Evolutionary conservation across 1,140 invertebrate species (phyloP).

Genomic region (Trissolcus basalis): DNA sequence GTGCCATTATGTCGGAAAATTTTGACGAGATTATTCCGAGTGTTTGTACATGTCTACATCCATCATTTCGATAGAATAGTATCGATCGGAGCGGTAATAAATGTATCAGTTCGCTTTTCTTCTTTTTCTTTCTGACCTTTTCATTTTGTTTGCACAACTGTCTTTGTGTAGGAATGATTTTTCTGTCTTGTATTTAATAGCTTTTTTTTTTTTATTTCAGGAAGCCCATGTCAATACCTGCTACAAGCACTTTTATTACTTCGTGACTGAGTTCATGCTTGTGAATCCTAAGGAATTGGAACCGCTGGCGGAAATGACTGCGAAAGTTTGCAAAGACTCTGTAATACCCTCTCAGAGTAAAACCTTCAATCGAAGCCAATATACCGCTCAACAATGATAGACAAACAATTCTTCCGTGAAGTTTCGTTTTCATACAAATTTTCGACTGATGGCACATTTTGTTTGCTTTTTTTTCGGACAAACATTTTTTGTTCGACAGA

Average conservation of each 20-base stretch:
- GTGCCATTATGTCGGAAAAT: conserved; percentile 89
- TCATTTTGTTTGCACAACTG: conserved; percentile 12
- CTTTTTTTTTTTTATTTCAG: conserved; percentile 72
- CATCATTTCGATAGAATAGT: conserved; percentile 96
- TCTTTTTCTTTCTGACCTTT: conserved; percentile 16
- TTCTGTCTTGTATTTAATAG: conserved; percentile 16
- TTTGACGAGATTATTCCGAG: conserved; percentile 91
- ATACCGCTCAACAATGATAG: too few relatives aligned
- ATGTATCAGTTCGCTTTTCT: conserved; percentile 34
- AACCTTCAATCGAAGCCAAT: conserved; percentile 66
- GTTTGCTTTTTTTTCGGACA: too few relatives aligned
- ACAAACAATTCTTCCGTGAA: too few relatives aligned
- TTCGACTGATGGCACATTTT: too few relatives aligned
- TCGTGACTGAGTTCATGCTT: conserved; percentile 92
- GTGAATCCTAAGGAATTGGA: conserved; percentile 92
- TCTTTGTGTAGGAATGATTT: background rate
- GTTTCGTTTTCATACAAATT: too few relatives aligned
- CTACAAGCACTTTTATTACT: conserved; percentile 98
- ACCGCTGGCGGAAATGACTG: conserved; percentile 87
- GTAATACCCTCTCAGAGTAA: conserved; percentile 55
- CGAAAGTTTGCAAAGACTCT: conserved; percentile 81
- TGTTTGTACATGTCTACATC: conserved; percentile 98
- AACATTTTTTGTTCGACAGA: too few relatives aligned
- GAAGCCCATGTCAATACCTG: conserved; percentile 97
- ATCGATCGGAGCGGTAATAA: conserved; percentile 87